Percentiles rank a stretch among this genome's conserved stretches.
phyloP scores from a whole-genome alignment of 2,888 invertebrate genomes.

The Sminthurides aquaticus region DNA sequence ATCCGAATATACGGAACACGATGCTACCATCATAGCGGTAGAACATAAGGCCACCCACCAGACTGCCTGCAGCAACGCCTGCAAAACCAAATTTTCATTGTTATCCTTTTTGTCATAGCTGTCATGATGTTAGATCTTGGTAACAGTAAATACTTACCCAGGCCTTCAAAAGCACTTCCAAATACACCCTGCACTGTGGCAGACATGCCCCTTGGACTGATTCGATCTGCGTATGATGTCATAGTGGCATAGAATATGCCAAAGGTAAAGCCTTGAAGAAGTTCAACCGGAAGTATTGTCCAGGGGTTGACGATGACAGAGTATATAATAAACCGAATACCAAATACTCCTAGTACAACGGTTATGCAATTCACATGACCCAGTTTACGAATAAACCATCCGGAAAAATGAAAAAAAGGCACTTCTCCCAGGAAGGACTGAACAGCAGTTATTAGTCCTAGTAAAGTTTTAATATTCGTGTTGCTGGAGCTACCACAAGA shows the following conservation, averaged over 20 bases:
- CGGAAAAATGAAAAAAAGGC: slow-evolving; percentile 75
- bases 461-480: slow-evolving; percentile 62
- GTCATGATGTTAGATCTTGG: no score
- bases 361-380: slow-evolving; percentile 79
- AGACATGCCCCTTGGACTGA: slow-evolving; percentile 75
- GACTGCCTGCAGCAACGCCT: slow-evolving; percentile 69
- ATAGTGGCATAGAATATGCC: slow-evolving; percentile 81
- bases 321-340: slow-evolving; percentile 71
- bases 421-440: slow-evolving; percentile 78
- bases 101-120: neutral
- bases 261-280: slow-evolving; percentile 78
- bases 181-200: slow-evolving; percentile 82
- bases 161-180: slow-evolving; percentile 78
- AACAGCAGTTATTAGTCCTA: slow-evolving; percentile 65
- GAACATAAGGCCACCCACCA: slow-evolving; percentile 66
- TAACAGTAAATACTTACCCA: slow-evolving; percentile 52
- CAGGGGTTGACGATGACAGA: slow-evolving; percentile 71
- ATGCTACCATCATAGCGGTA: slow-evolving; percentile 57
- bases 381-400: slow-evolving; percentile 65
- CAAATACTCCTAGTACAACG: slow-evolving; percentile 69
- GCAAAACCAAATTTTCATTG: slow-evolving; percentile 20
- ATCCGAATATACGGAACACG: slow-evolving; percentile 66
- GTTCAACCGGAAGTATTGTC: slow-evolving; percentile 75
- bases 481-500: slow-evolving; percentile 45
- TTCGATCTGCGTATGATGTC: slow-evolving; percentile 77